Evolutionary conservation across 1,140 invertebrate species (phyloP), one percentile per base, ranked within the genome.

Genomic region (Eurosta solidaginis): DNA sequence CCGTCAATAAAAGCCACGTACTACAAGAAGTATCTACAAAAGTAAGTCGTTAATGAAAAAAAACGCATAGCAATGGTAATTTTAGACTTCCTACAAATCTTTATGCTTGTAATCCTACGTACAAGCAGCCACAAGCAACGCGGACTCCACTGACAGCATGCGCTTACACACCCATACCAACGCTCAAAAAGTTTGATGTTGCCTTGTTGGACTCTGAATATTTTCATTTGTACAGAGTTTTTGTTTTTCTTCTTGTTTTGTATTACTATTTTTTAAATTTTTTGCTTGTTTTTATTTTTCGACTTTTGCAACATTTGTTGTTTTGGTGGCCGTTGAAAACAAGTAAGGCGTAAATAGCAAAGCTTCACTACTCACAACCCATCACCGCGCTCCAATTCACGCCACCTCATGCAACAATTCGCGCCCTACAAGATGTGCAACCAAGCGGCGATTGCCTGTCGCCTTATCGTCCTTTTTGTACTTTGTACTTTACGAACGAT

Each of bases 61-160:
- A 68, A 68, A 68, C 20, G 17, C 59, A n/a, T 36, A 68, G 1
- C 29, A 36, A 29, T 68, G 33, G 59, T 68, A 68, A 68, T 68
- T 68, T 68, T 36, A 68, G 59, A 40, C 59, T 68, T 68, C 59
- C 59, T 36, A 33, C 59, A 68, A 68, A 68, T 68, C 59, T 68
- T 68, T 68, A 68, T 68, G 59, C 59, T 27, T 68, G 59, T 68
- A 68, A 68, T 68, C 59, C 59, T 33, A 68, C 33, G 59, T 68
- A 68, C 36, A 20, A 7, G 5, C 17, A 27, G 6, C 29, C 12
- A n/a, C 49, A 7, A 22, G 14, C 54, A 17, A 0, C 52, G 2
- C n/a, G 9, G 22, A 29, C 20, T 2, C 14, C 27, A 14, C 12
- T 9, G 27, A 25, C 52, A 40, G 33, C 59, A 36, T n/a, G n/a